Evolutionary conservation across 2,888 invertebrate species (phyloP), one percentile per base, ranked within the genome.

Genomic region (Lampropteryx suffumata): DNA sequence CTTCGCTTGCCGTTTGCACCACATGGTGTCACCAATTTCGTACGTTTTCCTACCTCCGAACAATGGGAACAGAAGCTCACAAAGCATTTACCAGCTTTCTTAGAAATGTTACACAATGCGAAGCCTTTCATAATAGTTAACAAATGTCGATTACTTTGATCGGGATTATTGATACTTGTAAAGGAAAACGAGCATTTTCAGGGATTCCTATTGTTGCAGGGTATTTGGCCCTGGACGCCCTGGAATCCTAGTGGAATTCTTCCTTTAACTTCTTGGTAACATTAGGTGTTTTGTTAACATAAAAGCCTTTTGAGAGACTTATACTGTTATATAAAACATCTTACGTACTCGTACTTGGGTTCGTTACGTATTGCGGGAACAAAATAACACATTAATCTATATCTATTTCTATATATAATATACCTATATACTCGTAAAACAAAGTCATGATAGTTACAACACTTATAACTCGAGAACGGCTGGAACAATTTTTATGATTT

Each of bases 71-170:
- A 27, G 42, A 53, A 47, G 55, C 44, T 50, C 57, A 61, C 59
- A 67, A 71, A 66, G 55, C 44, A 58, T 62, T 34, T 56, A 27
- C 26, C 30, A 47, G 52, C 60, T 67, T 67, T 67, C 62, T 57
- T 28, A 49, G 47, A 51, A 62, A 57, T 58, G 49, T 45, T 36
- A 54, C 49, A 69, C 66, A 76, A 76, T 70, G 53, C 57, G 76
- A 79, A 79, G 60, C 70, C 81, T 53, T 62, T 55, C 40, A 67
- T 64, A 71, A 64, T 60, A 62, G 61, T 62, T 64, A 53, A 63
- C 61, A 63, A 67, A 73, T 70, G 65, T 50, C 61, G 53, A 65
- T 64, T 59, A 66, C 67, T 76, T 73, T 71, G 69, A 71, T 69
- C 62, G 57, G 54, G 55, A 69, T 71, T 62, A 59, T 65, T 65